Evolutionary conservation across 2,113 vertebrate genomes (phyloP).

Genomic region (Ranitomeya imitator): DNA sequence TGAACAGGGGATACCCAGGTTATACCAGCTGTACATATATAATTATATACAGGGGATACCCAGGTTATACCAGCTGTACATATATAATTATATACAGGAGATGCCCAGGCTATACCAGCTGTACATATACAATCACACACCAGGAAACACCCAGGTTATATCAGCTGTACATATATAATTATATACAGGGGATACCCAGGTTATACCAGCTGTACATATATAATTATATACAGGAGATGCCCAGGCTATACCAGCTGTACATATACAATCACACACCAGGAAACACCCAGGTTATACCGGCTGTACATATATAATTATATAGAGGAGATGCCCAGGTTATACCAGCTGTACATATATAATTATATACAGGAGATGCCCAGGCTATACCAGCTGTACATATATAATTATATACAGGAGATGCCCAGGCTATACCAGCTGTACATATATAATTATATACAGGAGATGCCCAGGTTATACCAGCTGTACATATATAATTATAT

Average conservation of each 20-base stretch:
- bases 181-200: too few relatives aligned
- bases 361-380: too few relatives aligned
- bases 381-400: conserved; percentile 10
- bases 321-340: neutral
- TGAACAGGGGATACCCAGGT: too few relatives aligned
- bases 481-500: too few relatives aligned
- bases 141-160: neutral
- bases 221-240: neutral
- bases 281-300: too few relatives aligned
- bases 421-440: neutral
- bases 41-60: neutral
- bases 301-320: neutral
- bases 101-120: neutral
- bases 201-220: conserved; percentile 17
- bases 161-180: neutral
- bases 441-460: neutral
- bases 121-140: neutral
- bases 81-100: neutral
- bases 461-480: too few relatives aligned
- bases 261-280: neutral
- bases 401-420: neutral
- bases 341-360: neutral
- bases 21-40: too few relatives aligned
- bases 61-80: conserved; percentile 12
- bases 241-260: neutral